Evolutionary conservation across 2,113 vertebrate genomes (phyloP).

Genomic region (Nycticryphes semicollaris): DNA sequence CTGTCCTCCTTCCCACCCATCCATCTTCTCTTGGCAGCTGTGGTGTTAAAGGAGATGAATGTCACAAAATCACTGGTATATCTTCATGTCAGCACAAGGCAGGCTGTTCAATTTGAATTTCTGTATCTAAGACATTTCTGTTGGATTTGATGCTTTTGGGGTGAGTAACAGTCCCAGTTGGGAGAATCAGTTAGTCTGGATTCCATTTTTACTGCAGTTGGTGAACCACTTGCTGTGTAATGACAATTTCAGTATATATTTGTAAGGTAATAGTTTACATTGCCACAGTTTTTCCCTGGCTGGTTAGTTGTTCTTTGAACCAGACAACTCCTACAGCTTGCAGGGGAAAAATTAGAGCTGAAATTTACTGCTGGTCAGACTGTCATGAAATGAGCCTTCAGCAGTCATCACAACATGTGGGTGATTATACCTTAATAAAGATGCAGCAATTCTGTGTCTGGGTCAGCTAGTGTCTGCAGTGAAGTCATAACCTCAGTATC

Average conservation of each 20-base stretch:
- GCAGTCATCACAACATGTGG: neutral
- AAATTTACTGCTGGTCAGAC: neutral
- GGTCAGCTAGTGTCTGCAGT: neutral
- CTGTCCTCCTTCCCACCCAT: neutral
- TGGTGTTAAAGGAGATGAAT: neutral
- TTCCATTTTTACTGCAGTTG: neutral
- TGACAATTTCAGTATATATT: accelerated
- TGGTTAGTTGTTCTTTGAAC: neutral
- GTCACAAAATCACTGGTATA: neutral
- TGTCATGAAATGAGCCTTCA: neutral
- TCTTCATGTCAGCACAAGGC: neutral
- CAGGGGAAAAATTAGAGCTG: neutral
- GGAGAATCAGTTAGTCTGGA: neutral
- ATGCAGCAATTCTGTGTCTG: neutral
- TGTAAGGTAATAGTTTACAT: neutral
- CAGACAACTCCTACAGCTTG: neutral
- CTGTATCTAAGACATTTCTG: neutral
- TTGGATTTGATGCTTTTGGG: neutral
- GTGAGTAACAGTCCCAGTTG: neutral
- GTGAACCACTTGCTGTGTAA: neutral
- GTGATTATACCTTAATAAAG: neutral
- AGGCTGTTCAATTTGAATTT: neutral
- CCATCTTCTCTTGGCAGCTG: neutral
- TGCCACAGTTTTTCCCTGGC: neutral
- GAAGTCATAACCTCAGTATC: neutral